Base-by-base conservation (phyloP, 2,888 invertebrate species). In the Acronicta psi region DNA sequence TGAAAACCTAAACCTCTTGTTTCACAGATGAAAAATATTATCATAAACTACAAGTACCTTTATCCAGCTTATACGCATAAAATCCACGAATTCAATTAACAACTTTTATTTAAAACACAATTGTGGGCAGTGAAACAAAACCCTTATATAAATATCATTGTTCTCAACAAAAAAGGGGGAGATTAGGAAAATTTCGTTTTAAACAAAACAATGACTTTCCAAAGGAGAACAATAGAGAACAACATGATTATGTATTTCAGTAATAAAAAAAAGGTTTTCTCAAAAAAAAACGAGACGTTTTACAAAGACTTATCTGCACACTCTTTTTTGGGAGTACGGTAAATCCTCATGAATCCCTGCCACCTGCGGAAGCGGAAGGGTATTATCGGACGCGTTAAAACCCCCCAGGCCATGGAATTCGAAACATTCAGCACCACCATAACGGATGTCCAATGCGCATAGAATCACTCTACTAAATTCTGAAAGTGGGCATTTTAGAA, bases 261-360 rank as follows among this genome's bases (percentile, higher is more conserved):
- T 54, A 41, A 53, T 51, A 49, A 38, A 59, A 58, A 63, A 69
- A 64, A 56, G 38, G 52, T 23, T 64, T 59, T 51, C 31, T 38
- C 41, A 47, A 70, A 29, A 69, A 59, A 34, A 49, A 59, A 61
- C 45, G 46, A 55, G n/a, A 29, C 41, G 37, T 37, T 20, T 29
- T 13, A 56, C 47, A 61, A 66, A 57, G 36, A 18, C 31, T 44
- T 71, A 63, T 29, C 11, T 2, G 11, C 29, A 29, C 29, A 25
- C 25, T n/a, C n/a, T n/a, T n/a, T n/a, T n/a, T n/a, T n/a, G n/a
- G n/a, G n/a, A n/a, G n/a, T n/a, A n/a, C n/a, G n/a, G n/a, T n/a
- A n/a, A n/a, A n/a, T n/a, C n/a, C n/a, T n/a, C n/a, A n/a, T n/a
- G n/a, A n/a, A n/a, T n/a, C n/a, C n/a, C n/a, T n/a, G n/a, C n/a